Conservation (phyloP, 2,797 vertebrate genomes). For the Momotus momota region DNA sequence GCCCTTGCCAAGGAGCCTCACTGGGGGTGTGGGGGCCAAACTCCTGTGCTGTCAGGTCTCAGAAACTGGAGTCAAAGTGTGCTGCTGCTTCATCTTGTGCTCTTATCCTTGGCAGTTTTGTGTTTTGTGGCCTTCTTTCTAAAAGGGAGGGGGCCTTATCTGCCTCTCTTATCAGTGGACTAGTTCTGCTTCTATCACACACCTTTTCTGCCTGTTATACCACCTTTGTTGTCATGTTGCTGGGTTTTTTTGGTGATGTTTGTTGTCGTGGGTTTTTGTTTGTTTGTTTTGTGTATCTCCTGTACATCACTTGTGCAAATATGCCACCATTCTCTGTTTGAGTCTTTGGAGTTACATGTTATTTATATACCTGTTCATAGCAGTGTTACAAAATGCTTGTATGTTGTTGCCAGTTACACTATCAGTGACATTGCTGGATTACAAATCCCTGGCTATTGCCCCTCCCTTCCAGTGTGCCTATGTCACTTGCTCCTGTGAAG, state of each 20-base stretch:
- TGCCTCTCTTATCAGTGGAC: neutral
- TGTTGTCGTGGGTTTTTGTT: neutral
- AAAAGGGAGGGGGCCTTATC: neutral
- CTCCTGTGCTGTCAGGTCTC: neutral
- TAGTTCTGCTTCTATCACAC: neutral
- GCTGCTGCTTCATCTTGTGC: neutral
- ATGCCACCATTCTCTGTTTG: fast-evolving
- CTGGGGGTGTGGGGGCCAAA: neutral
- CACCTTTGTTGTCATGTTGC: neutral
- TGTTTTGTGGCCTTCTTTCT: neutral
- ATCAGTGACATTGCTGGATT: fast-evolving
- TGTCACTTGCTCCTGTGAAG: neutral
- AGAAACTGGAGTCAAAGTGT: neutral
- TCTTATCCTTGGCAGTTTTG: fast-evolving
- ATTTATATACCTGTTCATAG: neutral
- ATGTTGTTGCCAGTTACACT: neutral
- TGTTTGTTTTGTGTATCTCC: neutral
- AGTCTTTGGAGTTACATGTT: fast-evolving
- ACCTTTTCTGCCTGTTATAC: neutral
- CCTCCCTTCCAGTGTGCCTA: neutral
- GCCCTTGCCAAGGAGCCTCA: fast-evolving
- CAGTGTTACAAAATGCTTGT: neutral
- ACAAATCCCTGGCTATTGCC: neutral
- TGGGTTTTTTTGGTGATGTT: neutral
- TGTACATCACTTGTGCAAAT: fast-evolving